A percentile compares a stretch with the other conserved stretches of the same genome.
These are phyloP conservation scores for Craterocephalus amniculus DNA, from an alignment of 2,797 vertebrate species.

Conservation along the genomic window DNA sequence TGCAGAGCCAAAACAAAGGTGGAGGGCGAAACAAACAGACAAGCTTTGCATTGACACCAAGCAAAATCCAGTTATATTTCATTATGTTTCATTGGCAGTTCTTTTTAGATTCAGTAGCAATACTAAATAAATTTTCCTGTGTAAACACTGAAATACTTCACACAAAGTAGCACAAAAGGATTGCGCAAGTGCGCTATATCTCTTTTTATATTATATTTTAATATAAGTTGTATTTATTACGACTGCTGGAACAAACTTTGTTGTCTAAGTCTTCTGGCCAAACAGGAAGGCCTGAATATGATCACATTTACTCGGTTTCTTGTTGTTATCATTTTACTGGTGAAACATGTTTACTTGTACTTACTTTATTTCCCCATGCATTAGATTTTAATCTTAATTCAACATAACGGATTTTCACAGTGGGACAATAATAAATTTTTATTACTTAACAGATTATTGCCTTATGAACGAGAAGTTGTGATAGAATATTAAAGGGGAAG, in stretches of 20 bases:
- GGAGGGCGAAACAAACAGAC: not conserved
- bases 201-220: not conserved
- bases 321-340: not conserved
- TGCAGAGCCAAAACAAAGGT: not conserved
- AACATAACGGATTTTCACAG: not conserved
- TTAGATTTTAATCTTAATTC: not conserved
- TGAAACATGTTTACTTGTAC: not conserved
- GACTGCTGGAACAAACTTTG: not conserved
- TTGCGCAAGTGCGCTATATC: not conserved
- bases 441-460: not conserved
- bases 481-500: constrained; percentile 9
- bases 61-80: not conserved
- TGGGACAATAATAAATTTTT: not conserved
- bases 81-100: not conserved
- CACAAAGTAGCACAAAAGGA: not conserved
- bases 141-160: not conserved
- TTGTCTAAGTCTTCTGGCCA: not conserved
- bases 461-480: constrained; percentile 2
- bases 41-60: not conserved
- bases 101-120: not conserved
- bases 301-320: not conserved
- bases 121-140: not conserved
- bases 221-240: too few relatives aligned
- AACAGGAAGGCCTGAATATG: not conserved
- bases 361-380: not conserved